These are phyloP conservation scores for Grammomys surdaster DNA, from an alignment of 2,113 vertebrate genomes.

Conservation along the genomic window DNA sequence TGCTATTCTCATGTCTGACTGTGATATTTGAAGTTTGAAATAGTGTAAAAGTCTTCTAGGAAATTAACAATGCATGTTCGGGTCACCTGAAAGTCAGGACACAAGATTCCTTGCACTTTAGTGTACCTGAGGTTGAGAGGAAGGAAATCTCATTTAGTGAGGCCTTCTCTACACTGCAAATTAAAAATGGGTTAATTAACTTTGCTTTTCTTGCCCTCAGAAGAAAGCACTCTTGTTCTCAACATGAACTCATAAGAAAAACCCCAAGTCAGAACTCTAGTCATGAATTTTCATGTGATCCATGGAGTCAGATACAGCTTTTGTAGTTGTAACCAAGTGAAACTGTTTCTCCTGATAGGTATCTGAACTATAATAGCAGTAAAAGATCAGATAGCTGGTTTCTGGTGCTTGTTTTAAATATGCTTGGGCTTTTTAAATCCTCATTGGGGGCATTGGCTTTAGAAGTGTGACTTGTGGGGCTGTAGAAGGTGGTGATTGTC, in stretches of 20 bases:
- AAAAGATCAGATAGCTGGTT: constrained; percentile 11
- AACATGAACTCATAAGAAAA: neutral
- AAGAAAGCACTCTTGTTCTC: neutral
- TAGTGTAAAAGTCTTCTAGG: neutral
- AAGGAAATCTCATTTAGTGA: constrained; percentile 75
- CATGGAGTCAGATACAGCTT: neutral
- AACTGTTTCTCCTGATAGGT: constrained; percentile 24
- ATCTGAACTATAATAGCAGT: neutral
- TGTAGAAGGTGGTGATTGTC: constrained; percentile 25
- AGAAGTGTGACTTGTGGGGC: constrained; percentile 66
- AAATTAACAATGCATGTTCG: neutral
- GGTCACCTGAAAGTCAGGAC: neutral
- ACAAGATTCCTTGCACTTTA: neutral
- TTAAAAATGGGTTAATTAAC: constrained; percentile 65
- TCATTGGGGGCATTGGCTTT: constrained; percentile 76
- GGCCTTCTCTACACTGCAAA: constrained; percentile 81
- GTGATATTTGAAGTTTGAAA: neutral
- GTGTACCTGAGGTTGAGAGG: constrained; percentile 70
- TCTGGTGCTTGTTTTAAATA: constrained; percentile 56
- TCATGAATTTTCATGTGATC: neutral
- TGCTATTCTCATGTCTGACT: neutral
- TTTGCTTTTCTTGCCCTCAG: neutral
- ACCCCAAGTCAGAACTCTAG: neutral
- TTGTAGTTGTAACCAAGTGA: neutral
- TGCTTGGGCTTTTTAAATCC: neutral